Base-by-base conservation (phyloP, 2,797 vertebrate genomes). In the Amniataba percoides region DNA sequence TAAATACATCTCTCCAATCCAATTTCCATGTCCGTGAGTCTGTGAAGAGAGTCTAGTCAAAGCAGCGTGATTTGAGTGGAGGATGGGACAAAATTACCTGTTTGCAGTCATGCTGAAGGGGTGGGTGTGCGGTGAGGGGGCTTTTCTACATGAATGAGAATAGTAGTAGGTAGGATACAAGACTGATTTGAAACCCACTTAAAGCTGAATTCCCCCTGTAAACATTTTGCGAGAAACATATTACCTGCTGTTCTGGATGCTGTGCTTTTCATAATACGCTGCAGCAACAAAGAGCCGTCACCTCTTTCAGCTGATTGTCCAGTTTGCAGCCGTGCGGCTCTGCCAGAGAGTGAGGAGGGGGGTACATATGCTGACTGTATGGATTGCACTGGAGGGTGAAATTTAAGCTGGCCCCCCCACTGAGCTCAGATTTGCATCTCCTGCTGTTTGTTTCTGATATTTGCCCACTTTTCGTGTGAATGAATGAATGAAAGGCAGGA, bases 61-160 rank as follows among this genome's bases (percentile, higher is more conserved):
- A 91, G 82, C 88, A 60, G 85, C 43, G 65, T 84, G 86, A 89
- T 93, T 90, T 88, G 87, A 89, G 87, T 82, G 83, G 87, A 87
- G 85, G 78, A 86, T 87, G 77, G 85, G 88, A 71, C 56, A 62
- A 92, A 93, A 94, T 92, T 91, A 90, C 83, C 88, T 82, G 83
- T 83, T 89, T 43, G 75, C 69, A 82, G 87, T 87, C 87, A 63
- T 21, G 70, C 85, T 74, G 84, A 67, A 82, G 81, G 74, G 80
- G 78, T 64, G 69, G 56, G 43, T 84, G 65, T 56, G 36, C 58
- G 43, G 61, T 52, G 45, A 63, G 45, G 57, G 68, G 67, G 70
- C 61, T 86, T 74, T 81, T 86, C 71, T 80, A 64, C 81, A 79
- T 89, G 81, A 90, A 83, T 84, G 84, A 80, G 77, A 85, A 79